Conservation (phyloP, 2,113 vertebrate genomes). For the Rhodinocichla rosea region DNA sequence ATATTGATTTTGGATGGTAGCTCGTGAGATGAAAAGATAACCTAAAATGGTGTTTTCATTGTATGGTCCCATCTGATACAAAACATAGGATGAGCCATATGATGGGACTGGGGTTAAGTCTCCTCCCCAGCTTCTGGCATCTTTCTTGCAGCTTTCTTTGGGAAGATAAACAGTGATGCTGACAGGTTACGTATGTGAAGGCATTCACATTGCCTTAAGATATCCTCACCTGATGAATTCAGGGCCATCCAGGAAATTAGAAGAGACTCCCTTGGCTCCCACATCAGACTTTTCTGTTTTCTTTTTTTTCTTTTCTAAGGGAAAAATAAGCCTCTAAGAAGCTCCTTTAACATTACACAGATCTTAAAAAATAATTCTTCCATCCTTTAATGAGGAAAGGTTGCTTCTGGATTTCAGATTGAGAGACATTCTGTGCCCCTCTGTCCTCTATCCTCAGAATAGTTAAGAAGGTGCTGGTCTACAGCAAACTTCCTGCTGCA, state of each 20-base stretch:
- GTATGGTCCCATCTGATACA: constrained; percentile 51
- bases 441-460: not conserved
- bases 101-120: not conserved
- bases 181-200: constrained; percentile 32
- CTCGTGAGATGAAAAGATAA: constrained; percentile 45
- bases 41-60: constrained; percentile 40
- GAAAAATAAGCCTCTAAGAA: not conserved
- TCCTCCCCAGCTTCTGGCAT: constrained; percentile 57
- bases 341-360: not conserved
- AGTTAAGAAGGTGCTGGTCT: not conserved
- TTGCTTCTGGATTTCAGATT: not conserved
- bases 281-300: not conserved
- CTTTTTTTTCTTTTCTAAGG: not conserved
- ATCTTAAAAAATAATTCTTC: not conserved
- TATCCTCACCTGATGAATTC: constrained; percentile 48
- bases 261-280: constrained; percentile 38
- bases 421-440: not conserved
- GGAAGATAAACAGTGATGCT: constrained; percentile 42
- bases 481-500: not conserved
- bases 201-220: constrained; percentile 36
- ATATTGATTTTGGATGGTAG: constrained; percentile 57
- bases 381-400: not conserved
- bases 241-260: constrained; percentile 19
- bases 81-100: not conserved
- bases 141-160: constrained; percentile 33